Conservation (phyloP, 2,888 invertebrate species). For the Mechanitis messenoides region DNA sequence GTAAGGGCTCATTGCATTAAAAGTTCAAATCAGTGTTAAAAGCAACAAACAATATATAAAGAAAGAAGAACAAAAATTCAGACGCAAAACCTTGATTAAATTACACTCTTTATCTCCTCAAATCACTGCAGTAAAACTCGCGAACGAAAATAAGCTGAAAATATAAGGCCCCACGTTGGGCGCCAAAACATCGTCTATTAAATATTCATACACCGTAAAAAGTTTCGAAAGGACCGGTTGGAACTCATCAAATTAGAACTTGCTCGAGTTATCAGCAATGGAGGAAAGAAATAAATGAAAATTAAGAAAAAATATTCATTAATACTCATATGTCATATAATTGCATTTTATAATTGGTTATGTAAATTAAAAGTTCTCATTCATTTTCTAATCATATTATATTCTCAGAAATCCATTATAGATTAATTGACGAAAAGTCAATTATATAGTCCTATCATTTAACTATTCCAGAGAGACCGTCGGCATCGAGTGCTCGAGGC, state of each 20-base stretch:
- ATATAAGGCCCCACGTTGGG: slow-evolving; percentile 48
- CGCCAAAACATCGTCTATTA: slow-evolving; percentile 52
- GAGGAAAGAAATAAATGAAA: slow-evolving; percentile 26
- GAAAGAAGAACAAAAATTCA: slow-evolving; percentile 26
- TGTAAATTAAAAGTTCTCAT: too few relatives aligned
- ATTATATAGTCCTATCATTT: slow-evolving; percentile 31
- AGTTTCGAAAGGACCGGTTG: slow-evolving; percentile 49
- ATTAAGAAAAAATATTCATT: slow-evolving; percentile 17
- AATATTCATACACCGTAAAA: slow-evolving; percentile 61
- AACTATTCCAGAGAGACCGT: slow-evolving; percentile 43
- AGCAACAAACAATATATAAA: slow-evolving; percentile 23
- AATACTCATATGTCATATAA: not conserved
- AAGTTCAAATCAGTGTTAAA: slow-evolving; percentile 14
- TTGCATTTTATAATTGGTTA: too few relatives aligned
- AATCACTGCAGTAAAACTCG: slow-evolving; percentile 42
- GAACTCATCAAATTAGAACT: slow-evolving; percentile 62
- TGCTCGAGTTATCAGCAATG: slow-evolving; percentile 44
- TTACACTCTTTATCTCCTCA: slow-evolving; percentile 42
- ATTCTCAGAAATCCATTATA: not conserved
- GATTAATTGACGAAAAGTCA: slow-evolving; percentile 24
- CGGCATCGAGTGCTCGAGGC: slow-evolving; percentile 59
- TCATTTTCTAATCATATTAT: too few relatives aligned
- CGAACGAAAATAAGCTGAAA: slow-evolving; percentile 39
- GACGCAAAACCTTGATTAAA: slow-evolving; percentile 40
- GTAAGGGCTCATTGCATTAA: slow-evolving; percentile 1